Evolutionary conservation across 2,888 invertebrate species (phyloP).

Genomic region (Steinernema hermaphroditum): DNA sequence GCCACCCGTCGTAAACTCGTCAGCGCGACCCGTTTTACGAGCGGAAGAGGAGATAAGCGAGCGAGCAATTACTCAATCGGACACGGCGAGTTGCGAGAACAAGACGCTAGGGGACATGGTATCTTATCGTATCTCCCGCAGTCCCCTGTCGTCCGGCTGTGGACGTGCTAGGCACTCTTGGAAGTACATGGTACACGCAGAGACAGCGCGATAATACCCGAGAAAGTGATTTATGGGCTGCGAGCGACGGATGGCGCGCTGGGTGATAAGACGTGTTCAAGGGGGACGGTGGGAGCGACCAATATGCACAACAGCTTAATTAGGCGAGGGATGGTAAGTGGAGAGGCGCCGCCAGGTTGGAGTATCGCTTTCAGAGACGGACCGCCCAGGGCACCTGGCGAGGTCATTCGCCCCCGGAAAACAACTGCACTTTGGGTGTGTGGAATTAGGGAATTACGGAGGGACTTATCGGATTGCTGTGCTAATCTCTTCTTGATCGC

Average conservation of each 20-base stretch:
- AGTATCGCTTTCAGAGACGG: constrained; percentile 4
- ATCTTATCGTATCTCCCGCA: constrained; percentile 24
- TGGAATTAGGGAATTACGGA: constrained; percentile 25
- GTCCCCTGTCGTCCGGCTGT: no score
- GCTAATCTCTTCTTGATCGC: not conserved
- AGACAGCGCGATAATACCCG: constrained; percentile 16
- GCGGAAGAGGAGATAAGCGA: not conserved
- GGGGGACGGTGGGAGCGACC: not conserved
- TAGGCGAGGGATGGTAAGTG: not conserved
- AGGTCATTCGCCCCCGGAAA: not conserved
- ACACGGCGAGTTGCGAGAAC: constrained; percentile 12
- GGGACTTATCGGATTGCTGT: constrained; percentile 13
- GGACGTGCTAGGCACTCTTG: not conserved
- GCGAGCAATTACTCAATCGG: not conserved
- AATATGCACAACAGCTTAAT: not conserved
- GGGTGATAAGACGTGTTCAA: not conserved
- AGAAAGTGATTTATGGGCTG: constrained; percentile 29
- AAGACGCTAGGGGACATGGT: not conserved
- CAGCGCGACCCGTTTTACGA: constrained; percentile 13
- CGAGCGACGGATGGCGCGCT: no score
- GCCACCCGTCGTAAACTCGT: constrained; percentile 24
- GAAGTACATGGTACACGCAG: constrained; percentile 28
- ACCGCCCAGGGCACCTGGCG: not conserved
- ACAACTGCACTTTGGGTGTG: not conserved
- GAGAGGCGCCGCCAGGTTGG: not conserved